Conservation (phyloP, 2,113 vertebrate genomes). For the Mastomys coucha region DNA sequence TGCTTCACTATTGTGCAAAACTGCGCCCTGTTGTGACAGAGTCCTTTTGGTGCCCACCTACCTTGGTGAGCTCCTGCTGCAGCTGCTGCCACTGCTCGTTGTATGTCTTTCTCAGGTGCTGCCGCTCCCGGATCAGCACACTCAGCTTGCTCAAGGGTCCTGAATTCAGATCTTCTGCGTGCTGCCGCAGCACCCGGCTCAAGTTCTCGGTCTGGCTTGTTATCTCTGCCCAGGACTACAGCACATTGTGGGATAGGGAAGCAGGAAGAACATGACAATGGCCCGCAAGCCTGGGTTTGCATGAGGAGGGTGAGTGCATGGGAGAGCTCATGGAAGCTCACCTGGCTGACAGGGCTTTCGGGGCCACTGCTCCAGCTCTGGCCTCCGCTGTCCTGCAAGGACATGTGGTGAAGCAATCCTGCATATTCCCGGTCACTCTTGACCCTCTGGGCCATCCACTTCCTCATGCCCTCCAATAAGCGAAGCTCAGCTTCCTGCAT, state of each 20-base stretch:
- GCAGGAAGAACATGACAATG: background rate
- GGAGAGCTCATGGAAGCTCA: constrained; percentile 61
- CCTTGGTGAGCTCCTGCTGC: constrained; percentile 92
- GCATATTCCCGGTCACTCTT: constrained; percentile 97
- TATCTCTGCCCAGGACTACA: constrained; percentile 94
- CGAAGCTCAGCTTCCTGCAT: constrained; percentile 96
- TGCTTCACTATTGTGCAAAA: constrained; percentile 19
- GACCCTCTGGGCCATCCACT: constrained; percentile 96
- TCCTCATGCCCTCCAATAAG: constrained; percentile 96
- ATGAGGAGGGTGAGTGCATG: no score
- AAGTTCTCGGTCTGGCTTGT: constrained; percentile 92
- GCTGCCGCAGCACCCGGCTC: constrained; percentile 92
- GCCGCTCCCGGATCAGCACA: constrained; percentile 95
- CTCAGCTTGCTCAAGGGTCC: constrained; percentile 95
- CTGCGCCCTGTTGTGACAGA: background rate
- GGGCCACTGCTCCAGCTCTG: constrained; percentile 81
- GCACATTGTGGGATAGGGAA: background rate
- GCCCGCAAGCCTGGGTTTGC: background rate
- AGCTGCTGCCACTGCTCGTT: constrained; percentile 94
- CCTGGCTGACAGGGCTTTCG: constrained; percentile 92
- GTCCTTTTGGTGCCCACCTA: constrained; percentile 1
- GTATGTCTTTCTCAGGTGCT: constrained; percentile 94
- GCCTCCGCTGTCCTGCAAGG: constrained; percentile 90
- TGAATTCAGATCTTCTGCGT: constrained; percentile 91
- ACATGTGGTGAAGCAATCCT: constrained; percentile 94